phyloP scores from a whole-genome alignment of 2,888 invertebrate genomes.

The Hyposoter didymator region DNA sequence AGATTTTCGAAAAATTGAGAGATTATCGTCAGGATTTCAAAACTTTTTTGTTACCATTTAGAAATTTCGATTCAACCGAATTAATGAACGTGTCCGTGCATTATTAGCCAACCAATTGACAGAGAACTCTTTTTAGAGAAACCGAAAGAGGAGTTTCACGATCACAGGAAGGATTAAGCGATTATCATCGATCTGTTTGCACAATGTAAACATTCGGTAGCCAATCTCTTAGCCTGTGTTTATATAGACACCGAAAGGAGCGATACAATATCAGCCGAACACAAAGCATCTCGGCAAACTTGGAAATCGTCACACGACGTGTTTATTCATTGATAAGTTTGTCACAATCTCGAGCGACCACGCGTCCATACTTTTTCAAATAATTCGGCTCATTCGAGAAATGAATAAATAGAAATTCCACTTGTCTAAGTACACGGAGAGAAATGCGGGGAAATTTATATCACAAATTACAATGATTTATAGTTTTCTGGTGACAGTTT shows the following conservation, averaged over 20 bases:
- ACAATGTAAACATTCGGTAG: conserved; percentile 55
- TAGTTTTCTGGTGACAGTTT: no score
- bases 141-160: not conserved
- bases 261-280: conserved; percentile 32
- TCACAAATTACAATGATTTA: no score
- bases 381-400: not conserved
- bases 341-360: not conserved
- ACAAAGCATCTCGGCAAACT: conserved; percentile 54
- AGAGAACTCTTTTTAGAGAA: not conserved
- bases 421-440: no score
- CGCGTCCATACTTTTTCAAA: not conserved
- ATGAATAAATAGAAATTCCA: not conserved
- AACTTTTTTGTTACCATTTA: not conserved
- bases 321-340: conserved; percentile 41
- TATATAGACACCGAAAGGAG: conserved; percentile 26
- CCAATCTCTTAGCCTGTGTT: conserved; percentile 48
- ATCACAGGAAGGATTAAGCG: conserved; percentile 37
- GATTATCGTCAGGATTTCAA: not conserved
- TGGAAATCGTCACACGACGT: conserved; percentile 32
- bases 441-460: no score
- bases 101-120: not conserved
- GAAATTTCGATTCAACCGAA: not conserved
- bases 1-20: not conserved
- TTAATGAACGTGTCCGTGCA: not conserved
- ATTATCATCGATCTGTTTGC: conserved; percentile 60